Percentiles rank a stretch among this genome's conserved stretches.
phyloP scores from a whole-genome alignment of 2,797 vertebrate species.

The Ctenosaura bakeri region DNA sequence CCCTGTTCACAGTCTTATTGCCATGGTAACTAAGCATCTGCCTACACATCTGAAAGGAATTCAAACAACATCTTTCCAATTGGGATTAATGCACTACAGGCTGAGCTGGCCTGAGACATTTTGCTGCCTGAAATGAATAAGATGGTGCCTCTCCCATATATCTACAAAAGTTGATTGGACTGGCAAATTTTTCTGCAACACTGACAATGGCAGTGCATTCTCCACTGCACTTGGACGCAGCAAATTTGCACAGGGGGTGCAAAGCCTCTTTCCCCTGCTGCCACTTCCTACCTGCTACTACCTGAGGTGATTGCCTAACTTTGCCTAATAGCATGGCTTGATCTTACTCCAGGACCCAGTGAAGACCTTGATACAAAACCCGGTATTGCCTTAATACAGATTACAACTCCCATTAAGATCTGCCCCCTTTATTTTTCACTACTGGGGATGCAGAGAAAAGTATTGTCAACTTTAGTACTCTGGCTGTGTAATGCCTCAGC shows the following conservation, averaged over 20 bases:
- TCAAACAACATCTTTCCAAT: neutral
- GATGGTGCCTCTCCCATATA: neutral
- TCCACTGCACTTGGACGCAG: neutral
- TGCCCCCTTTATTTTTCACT: too few species aligned
- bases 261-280: neutral
- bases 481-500: too few species aligned
- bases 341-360: neutral
- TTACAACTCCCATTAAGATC: too few species aligned
- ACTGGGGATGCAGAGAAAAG: too few species aligned
- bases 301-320: neutral
- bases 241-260: neutral
- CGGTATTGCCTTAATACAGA: too few species aligned
- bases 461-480: too few species aligned
- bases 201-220: neutral
- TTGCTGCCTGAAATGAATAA: neutral
- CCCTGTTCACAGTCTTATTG: neutral
- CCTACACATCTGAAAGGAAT: neutral
- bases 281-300: neutral
- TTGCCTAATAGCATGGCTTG: too few species aligned
- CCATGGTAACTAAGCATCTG: conserved; percentile 9
- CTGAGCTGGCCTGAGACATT: neutral
- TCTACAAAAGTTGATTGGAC: neutral
- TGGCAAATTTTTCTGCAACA: neutral
- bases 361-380: neutral
- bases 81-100: neutral